Percentiles rank a stretch among this genome's conserved stretches.
These are phyloP conservation scores for Oegoconia quadripuncta DNA, from an alignment of 2,888 invertebrate species.

Conservation along the genomic window DNA sequence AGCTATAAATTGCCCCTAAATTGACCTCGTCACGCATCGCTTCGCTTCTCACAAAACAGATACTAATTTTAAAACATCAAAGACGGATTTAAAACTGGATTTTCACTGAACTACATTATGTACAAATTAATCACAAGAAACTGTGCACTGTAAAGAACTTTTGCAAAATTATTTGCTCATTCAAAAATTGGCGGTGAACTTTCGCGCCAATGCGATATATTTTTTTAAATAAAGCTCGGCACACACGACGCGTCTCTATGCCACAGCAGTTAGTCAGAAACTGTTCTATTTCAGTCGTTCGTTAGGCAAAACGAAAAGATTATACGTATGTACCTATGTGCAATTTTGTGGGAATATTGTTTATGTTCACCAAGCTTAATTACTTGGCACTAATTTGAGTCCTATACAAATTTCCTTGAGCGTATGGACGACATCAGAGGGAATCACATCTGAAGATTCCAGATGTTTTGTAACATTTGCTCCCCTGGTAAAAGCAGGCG, in stretches of 20 bases:
- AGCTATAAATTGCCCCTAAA: constrained; percentile 35
- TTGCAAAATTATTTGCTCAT: constrained; percentile 16
- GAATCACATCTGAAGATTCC: too few species aligned
- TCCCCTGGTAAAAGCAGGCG: too few species aligned
- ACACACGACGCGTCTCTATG: constrained; percentile 41
- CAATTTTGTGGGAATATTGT: constrained; percentile 38
- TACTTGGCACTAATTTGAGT: constrained; percentile 23
- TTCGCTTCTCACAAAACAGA: constrained; percentile 31
- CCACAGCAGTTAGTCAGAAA: constrained; percentile 48
- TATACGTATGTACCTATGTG: constrained; percentile 41
- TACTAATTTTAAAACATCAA: constrained; percentile 26
- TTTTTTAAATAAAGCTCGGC: constrained; percentile 31
- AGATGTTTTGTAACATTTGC: too few species aligned
- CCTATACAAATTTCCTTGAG: constrained; percentile 11
- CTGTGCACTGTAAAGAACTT: constrained; percentile 12
- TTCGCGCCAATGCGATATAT: constrained; percentile 40
- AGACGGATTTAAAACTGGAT: constrained; percentile 8
- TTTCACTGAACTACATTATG: constrained; percentile 11
- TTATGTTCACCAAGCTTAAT: constrained; percentile 25
- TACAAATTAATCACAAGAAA: constrained; percentile 4
- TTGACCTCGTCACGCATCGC: constrained; percentile 40
- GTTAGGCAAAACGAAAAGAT: constrained; percentile 50
- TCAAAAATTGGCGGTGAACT: constrained; percentile 23
- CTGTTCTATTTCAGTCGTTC: constrained; percentile 64
- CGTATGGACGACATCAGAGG: neutral